Conservation (phyloP, 1,140 invertebrate genomes). For the Solenopsis invicta region DNA sequence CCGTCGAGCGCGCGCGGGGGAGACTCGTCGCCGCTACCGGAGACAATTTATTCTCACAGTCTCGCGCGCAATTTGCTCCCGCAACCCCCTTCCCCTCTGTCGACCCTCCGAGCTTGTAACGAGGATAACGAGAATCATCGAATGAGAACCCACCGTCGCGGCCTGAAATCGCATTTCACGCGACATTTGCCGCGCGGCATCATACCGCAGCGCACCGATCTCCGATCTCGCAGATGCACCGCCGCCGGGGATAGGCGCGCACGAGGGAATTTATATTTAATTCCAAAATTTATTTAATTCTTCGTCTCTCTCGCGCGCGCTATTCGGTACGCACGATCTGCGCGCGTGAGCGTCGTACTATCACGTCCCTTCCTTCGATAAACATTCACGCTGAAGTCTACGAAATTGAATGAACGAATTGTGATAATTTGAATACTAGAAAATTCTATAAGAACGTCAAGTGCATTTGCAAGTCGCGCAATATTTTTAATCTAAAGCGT, state of each 20-base stretch:
- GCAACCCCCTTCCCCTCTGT: constrained; percentile 18
- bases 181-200: constrained; percentile 67
- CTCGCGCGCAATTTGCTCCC: constrained; percentile 73
- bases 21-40: constrained; percentile 42
- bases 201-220: constrained; percentile 41
- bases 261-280: constrained; percentile 34
- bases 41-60: constrained; percentile 77
- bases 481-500: background rate
- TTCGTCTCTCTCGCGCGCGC: constrained; percentile 17
- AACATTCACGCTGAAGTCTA: background rate
- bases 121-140: constrained; percentile 76
- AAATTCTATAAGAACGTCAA: background rate
- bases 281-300: constrained; percentile 54
- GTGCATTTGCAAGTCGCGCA: background rate
- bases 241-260: background rate
- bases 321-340: constrained; percentile 19
- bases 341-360: constrained; percentile 25
- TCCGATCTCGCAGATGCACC: background rate
- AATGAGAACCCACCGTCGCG: constrained; percentile 72
- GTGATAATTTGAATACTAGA: constrained; percentile 1
- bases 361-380: background rate
- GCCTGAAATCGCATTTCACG: constrained; percentile 75
- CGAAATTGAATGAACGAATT: constrained; percentile 12
- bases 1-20: constrained; percentile 19
- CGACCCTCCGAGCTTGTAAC: constrained; percentile 64